These are phyloP conservation scores for Proterorhinus semilunaris DNA, from an alignment of 2,113 vertebrate species.

Conservation along the genomic window DNA sequence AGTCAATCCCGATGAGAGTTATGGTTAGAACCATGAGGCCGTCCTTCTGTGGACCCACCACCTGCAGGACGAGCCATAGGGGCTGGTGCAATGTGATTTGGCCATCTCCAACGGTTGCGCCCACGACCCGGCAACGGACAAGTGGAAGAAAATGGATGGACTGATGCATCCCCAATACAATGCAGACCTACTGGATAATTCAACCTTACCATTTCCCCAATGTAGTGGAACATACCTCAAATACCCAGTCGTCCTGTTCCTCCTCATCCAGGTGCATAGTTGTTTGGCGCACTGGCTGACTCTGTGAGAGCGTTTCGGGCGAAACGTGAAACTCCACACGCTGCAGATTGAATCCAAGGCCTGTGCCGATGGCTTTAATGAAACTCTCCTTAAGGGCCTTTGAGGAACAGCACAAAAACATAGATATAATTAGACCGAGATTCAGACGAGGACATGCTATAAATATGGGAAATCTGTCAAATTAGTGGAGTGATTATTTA, in stretches of 20 bases:
- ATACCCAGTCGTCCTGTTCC: constrained; percentile 69
- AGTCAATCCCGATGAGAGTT: too few species aligned
- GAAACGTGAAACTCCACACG: constrained; percentile 88
- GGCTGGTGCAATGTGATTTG: too few species aligned
- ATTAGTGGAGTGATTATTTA: constrained; percentile 25
- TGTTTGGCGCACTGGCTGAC: constrained; percentile 80
- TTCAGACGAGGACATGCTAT: neutral
- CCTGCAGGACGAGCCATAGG: too few species aligned
- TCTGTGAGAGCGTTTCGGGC: constrained; percentile 77
- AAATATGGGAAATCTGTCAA: neutral
- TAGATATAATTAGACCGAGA: constrained; percentile 1
- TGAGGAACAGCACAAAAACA: constrained; percentile 17
- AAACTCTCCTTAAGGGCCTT: constrained; percentile 97
- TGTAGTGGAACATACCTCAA: constrained; percentile 65
- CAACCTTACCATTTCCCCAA: neutral
- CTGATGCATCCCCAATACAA: neutral
- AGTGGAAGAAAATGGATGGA: too few species aligned
- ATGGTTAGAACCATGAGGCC: too few species aligned
- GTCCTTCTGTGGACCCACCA: too few species aligned
- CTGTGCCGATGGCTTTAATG: constrained; percentile 93
- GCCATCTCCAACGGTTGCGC: too few species aligned
- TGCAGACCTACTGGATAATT: neutral
- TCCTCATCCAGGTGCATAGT: constrained; percentile 88
- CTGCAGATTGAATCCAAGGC: constrained; percentile 91
- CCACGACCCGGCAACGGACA: too few species aligned